Evolutionary conservation across 2,113 vertebrate genomes (phyloP), one percentile per base, ranked within the genome.

Genomic region (Pyrgilauda ruficollis): DNA sequence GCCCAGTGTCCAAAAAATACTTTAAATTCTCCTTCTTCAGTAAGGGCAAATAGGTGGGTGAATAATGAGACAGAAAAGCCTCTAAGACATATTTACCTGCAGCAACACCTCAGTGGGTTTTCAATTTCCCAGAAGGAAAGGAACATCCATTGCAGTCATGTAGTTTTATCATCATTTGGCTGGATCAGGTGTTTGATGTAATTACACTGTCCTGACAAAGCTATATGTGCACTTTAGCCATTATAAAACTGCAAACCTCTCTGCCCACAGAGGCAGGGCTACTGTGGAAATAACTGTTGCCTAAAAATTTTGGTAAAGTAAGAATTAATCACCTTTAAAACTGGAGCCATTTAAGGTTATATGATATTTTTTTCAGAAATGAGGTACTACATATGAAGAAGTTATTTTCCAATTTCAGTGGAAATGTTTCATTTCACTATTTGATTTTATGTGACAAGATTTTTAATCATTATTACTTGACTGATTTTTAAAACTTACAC

Each of bases 81-180:
- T 93, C 72, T 62, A 90, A 97, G 95, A 92, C 44, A 27, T 74
- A 80, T 91, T 95, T 95, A 97, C 90, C 75, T 94, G 94, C 90
- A 78, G 43, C 69, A 92, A n/a, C 82, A 52, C 49, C 86, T 88
- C 77, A 87, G 95, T 92, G 90, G 89, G 55, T 95, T 96, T 98
- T 97, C 73, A 63, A 16, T 97, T 97, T 97, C 95, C 91, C 76
- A 44, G 64, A 75, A 94, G 94, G 84, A 77, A 67, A 80, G 85
- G 37, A 96, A 72, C 6, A n/a, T 70, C 61, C 7, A 0, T 94
- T 97, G 96, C 87, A 87, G 64, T 95, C 67, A 72, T 53, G 63
- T 28, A 80, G 81, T 89, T 96, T 97, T 97, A 86, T 87, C 94
- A 84, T 93, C 52, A 82, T 93, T 82, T 83, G 90, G 82, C 35